Conservation (phyloP, 2,113 vertebrate species). For the Prionailurus viverrinus region DNA sequence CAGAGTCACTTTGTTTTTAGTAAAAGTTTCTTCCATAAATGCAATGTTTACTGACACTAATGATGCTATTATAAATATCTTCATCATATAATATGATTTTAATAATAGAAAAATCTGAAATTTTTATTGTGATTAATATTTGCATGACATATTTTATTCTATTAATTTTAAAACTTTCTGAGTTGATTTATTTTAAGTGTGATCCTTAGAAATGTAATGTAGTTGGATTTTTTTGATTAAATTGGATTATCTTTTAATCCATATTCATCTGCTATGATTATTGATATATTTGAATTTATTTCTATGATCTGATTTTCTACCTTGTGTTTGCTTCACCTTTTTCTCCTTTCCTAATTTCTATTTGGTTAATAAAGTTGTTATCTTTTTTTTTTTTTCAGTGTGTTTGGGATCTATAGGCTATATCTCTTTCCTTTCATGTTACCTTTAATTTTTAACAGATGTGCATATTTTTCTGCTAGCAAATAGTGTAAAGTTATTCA, state of each 20-base stretch:
- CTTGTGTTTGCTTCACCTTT: neutral
- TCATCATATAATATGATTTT: neutral
- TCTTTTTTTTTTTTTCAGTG: neutral
- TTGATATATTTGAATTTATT: neutral
- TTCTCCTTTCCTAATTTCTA: neutral
- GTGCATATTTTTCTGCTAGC: neutral
- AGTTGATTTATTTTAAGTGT: neutral
- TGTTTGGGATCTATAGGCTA: neutral
- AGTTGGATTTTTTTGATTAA: neutral
- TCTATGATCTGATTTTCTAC: neutral
- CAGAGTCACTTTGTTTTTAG: neutral
- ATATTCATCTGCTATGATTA: neutral
- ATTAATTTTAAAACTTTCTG: neutral
- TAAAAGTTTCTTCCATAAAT: neutral
- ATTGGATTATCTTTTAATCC: neutral
- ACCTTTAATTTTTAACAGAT: neutral
- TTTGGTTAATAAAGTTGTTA: conserved; percentile 29
- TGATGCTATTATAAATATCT: neutral
- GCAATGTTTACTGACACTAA: neutral
- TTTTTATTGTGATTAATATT: neutral
- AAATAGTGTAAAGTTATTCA: neutral
- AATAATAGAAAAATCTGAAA: neutral
- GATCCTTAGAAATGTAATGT: neutral
- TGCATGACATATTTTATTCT: neutral
- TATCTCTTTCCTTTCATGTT: neutral